phyloP scores from a whole-genome alignment of 2,797 vertebrate species.

The Cyclura pinguis region DNA sequence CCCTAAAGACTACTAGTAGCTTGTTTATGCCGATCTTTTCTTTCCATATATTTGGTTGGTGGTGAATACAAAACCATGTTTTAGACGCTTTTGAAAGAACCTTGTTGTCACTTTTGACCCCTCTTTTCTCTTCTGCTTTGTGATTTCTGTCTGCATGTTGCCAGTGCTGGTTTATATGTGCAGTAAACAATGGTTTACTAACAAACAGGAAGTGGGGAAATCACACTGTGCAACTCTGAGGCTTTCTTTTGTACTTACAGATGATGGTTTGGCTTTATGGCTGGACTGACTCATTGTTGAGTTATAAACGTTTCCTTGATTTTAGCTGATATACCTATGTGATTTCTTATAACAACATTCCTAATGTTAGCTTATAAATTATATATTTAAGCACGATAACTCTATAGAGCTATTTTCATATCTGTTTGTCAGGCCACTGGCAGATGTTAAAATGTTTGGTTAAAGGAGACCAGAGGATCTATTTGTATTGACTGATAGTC shows the following conservation, averaged over 20 bases:
- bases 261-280: neutral
- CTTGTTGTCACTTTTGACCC: neutral
- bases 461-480: neutral
- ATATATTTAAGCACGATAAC: neutral
- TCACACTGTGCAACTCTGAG: neutral
- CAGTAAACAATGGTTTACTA: neutral
- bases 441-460: conserved; percentile 43
- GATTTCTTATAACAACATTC: accelerated
- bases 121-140: neutral
- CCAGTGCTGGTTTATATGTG: no score
- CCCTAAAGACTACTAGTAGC: neutral
- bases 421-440: neutral
- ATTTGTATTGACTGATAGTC: neutral
- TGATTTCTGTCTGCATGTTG: neutral
- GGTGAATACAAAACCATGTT: no score
- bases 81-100: neutral
- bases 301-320: neutral
- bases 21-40: no score
- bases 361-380: neutral
- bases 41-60: neutral
- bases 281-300: neutral
- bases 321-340: neutral
- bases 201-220: neutral
- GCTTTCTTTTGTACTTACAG: neutral
- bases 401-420: neutral